These are phyloP conservation scores for Danio aesculapii DNA, from an alignment of 2,797 vertebrate genomes.

Conservation along the genomic window DNA sequence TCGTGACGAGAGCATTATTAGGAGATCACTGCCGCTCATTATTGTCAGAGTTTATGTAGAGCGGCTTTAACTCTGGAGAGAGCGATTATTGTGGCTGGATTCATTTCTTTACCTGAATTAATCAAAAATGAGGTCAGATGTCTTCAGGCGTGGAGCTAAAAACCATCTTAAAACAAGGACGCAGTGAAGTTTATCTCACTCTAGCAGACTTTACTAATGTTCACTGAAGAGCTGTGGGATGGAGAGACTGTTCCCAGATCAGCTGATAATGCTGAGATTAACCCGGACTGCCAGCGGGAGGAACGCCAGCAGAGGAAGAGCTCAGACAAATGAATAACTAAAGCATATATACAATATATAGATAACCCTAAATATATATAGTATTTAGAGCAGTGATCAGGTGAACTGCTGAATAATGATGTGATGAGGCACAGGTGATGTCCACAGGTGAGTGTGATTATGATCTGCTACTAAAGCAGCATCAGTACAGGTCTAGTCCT, in stretches of 20 bases:
- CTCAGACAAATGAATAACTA: too few species aligned
- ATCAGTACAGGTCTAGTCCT: too few species aligned
- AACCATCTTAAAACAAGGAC: conserved; percentile 22
- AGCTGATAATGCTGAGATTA: conserved; percentile 32
- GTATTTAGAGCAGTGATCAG: too few species aligned
- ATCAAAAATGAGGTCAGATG: conserved; percentile 49
- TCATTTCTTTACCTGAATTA: conserved; percentile 43
- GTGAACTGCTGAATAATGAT: too few species aligned
- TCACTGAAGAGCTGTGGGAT: conserved; percentile 10
- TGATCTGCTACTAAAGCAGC: too few species aligned
- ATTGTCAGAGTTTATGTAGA: conserved; percentile 12
- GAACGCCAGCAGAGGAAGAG: too few species aligned
- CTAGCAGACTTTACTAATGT: conserved; percentile 10
- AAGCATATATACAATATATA: too few species aligned
- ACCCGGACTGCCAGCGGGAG: not conserved
- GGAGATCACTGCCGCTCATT: conserved; percentile 22
- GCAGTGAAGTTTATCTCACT: conserved; percentile 10
- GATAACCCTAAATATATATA: too few species aligned
- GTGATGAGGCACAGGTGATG: too few species aligned
- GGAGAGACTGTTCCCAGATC: not conserved
- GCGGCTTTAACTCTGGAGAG: conserved; percentile 6
- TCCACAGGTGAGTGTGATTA: too few species aligned
- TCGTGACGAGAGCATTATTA: not conserved
- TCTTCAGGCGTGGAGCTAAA: conserved; percentile 16
- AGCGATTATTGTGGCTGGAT: conserved; percentile 38